These are phyloP conservation scores for Spondyliosoma cantharus DNA, from an alignment of 2,797 vertebrate species.

Conservation along the genomic window DNA sequence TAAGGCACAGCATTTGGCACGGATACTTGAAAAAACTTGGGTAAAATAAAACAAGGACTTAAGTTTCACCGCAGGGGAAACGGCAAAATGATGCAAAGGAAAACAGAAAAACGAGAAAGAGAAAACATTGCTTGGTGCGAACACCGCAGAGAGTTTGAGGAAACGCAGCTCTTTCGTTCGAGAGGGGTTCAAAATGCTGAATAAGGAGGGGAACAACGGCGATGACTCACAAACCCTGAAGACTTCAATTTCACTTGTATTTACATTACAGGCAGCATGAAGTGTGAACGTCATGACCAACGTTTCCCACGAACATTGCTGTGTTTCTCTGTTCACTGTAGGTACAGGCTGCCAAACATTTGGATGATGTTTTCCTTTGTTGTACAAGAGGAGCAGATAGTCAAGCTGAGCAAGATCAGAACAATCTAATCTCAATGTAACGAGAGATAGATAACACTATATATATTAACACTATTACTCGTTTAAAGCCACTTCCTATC, in stretches of 20 bases:
- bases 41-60: constrained; percentile 2
- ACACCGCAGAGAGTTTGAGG: not conserved
- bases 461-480: fast-evolving
- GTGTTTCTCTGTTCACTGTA: not conserved
- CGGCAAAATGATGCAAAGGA: constrained; percentile 3
- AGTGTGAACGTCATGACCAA: constrained; percentile 3
- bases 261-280: constrained; percentile 19
- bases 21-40: not conserved
- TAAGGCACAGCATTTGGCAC: not conserved
- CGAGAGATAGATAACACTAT: too few relatives aligned
- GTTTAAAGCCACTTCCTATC: not conserved
- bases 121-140: not conserved
- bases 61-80: not conserved
- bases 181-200: not conserved
- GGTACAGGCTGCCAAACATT: constrained; percentile 15
- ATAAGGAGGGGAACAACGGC: not conserved
- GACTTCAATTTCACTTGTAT: constrained; percentile 17
- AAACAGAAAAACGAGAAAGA: constrained; percentile 12
- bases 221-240: constrained; percentile 6
- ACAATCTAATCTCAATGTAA: not conserved
- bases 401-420: not conserved
- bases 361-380: not conserved
- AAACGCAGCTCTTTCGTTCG: not conserved
- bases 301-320: constrained; percentile 10
- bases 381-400: not conserved